Evolutionary conservation across 2,113 vertebrate genomes (phyloP), one percentile per base, ranked within the genome.

Genomic region (Pseudolaguvia tuberculata): DNA sequence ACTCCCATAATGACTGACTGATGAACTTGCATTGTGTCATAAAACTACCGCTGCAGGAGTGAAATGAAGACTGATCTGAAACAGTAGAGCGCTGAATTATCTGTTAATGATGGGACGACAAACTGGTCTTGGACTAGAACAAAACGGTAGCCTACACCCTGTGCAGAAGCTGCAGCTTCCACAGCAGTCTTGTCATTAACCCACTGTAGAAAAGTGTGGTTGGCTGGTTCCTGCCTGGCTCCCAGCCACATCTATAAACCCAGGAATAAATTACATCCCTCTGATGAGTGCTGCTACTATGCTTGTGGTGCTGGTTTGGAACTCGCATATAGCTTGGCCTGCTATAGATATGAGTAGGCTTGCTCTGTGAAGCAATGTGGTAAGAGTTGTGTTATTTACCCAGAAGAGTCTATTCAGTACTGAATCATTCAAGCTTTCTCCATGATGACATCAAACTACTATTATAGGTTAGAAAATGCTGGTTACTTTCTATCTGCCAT

Each of bases 191-290:
- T 84, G 70, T 84, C 77, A 83, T 83, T 84, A 86, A 70, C 81
- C 75, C 75, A 65, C 72, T 65, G 69, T 55, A 62, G 83, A 84
- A 82, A 72, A 81, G 80, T 69, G 71, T 45, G 82, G 57, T 69
- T 62, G 81, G 67, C 81, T 71, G 83, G 82, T 78, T 86, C 75
- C 80, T 77, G 78, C 62, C 80, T 87, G 86, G 81, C 84, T 78
- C 70, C 79, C 75, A 80, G 84, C 88, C 82, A 85, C 61, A 80
- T 81, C 79, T 81, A 81, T 88, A 87, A 87, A 89, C 82, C 85
- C 78, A 67, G 56, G 72, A 78, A 84, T 67, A 86, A 87, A 91
- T 88, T 85, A 88, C 70, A 87, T 80, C 83, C 83, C 73, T 81
- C 78, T 79, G 78, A 80, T 81, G 75, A 78, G 73, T 76, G 63